Evolutionary conservation across 2,113 vertebrate genomes (phyloP).

Genomic region (rabbit (Oryctolagus cuniculus)): mOryCun1.1 NC_091447.1:30535501-30536000

Average conservation of each 20-base stretch:
- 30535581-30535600: not conserved
- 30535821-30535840: not conserved
- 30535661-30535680: not conserved
- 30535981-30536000: not conserved
- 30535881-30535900: not conserved
- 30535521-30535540: not conserved
- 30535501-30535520: not conserved
- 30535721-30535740: not conserved
- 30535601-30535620: not conserved
- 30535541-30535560: constrained; percentile 17
- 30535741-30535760: not conserved
- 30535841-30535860: not conserved
- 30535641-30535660: constrained; percentile 12
- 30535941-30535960: not conserved
- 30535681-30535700: not conserved
- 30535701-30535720: not conserved
- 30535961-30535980: not conserved
- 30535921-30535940: not conserved
- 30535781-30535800: not conserved
- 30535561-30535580: not conserved
- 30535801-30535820: not conserved
- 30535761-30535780: not conserved
- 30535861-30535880: not conserved
- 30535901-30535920: not conserved
- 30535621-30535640: constrained; percentile 40